Evolutionary conservation across 2,888 invertebrate genomes (phyloP), one percentile per base, ranked within the genome.

Genomic region (Watsonalla binaria): DNA sequence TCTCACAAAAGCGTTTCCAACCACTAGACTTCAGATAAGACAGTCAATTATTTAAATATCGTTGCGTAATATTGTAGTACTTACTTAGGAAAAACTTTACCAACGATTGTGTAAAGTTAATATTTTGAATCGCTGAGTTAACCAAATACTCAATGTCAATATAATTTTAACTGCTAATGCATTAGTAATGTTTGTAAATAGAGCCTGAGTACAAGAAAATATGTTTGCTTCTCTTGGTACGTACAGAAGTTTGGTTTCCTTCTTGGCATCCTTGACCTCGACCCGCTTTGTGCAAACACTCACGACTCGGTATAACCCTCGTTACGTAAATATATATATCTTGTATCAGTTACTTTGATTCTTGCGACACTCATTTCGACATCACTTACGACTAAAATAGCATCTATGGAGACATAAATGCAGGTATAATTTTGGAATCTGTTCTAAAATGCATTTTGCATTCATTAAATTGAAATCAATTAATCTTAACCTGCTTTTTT

Each of bases 251-350:
- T 51, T 68, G 59, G 65, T 71, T 70, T 68, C 67, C 69, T 63
- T 61, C 59, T 59, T 52, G 13, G 47, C 52, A 60, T 56, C 73
- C 74, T 66, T 74, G 70, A 67, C 78, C 71, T 69, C 62, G 72
- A 67, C 66, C 65, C 51, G 56, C 59, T 70, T 67, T 65, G 56
- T 61, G 63, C 60, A 63, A 68, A 60, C 51, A 54, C 48, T 53
- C 53, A 46, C 49, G 54, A 50, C 58, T 55, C 62, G 58, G 71
- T 72, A 71, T 65, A 66, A 66, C 66, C 65, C 57, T 53, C 60
- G 57, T 68, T 71, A 63, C 67, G 64, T 63, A 67, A 70, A 68
- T 60, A 34, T 39, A 34, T 39, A 52, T 51, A 14, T 7, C 46
- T 42, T 45, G 42, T 13, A 24, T 13, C n/a, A n/a, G n/a, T n/a